Evolutionary conservation across 2,888 invertebrate genomes (phyloP).

Genomic region (Dryobotodes eremita): DNA sequence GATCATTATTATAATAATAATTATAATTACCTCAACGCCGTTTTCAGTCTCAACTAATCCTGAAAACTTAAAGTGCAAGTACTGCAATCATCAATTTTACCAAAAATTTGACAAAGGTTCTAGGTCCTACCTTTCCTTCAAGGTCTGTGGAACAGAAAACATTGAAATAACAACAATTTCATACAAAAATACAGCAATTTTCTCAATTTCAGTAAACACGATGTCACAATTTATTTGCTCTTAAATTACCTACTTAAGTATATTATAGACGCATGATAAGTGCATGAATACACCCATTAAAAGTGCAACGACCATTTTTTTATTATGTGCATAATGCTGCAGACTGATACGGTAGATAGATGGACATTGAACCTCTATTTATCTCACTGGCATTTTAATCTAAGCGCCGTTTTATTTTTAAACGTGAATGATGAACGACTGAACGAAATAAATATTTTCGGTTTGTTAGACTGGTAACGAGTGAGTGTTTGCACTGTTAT

Average conservation of each 20-base stretch:
- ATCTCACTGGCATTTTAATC: conserved; percentile 64
- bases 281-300: conserved; percentile 35
- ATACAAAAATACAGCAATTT: conserved; percentile 40
- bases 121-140: no score
- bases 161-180: neutral
- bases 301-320: conserved; percentile 43
- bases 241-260: conserved; percentile 2
- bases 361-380: conserved; percentile 81
- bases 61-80: neutral
- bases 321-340: conserved; percentile 38
- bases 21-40: neutral
- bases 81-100: neutral
- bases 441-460: conserved; percentile 55
- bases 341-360: conserved; percentile 42
- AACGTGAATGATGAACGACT: conserved; percentile 62
- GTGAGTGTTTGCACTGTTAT: conserved; percentile 1
- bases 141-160: neutral
- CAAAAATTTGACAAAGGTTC: neutral
- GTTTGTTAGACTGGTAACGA: conserved; percentile 14
- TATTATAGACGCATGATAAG: conserved; percentile 24
- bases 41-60: neutral
- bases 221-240: conserved; percentile 27
- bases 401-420: conserved; percentile 63
- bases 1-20: neutral
- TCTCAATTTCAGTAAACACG: conserved; percentile 25